Base-by-base conservation (phyloP, 2,113 vertebrate genomes). In the Rhizomys pruinosus region DNA sequence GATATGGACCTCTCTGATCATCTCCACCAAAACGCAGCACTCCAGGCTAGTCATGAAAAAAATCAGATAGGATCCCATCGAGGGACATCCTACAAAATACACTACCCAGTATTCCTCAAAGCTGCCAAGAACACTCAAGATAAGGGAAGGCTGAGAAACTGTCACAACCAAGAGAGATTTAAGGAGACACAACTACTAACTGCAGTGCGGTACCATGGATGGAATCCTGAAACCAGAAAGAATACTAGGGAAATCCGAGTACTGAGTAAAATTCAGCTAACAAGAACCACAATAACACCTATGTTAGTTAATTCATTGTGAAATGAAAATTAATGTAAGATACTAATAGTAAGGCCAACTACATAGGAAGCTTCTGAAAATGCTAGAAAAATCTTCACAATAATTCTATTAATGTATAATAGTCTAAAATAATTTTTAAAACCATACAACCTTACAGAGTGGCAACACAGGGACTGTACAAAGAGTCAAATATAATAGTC, bases 351-450 rank as follows among this genome's bases (percentile, higher is more conserved):
- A 77, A 16, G n/a, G 23, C 7, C 20, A 74, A 59, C 11, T 76
- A 64, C 4, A 13, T 66, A 7, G 64, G 37, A 9, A 66, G 10
- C 52, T n/a, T 72, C 37, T 27, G 4, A 61, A n/a, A 94, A 89
- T n/a, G n/a, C 23, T 88, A 55, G 20, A 57, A 66, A 64, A 86
- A 82, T 59, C 34, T 71, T 80, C 44, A 72, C 3, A 37, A 63
- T 82, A 61, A 80, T 80, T 76, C 27, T 42, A 5, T n/a, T 73
- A 81, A 55, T 66, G 6, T 96, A 20, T 69, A 94, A 32, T 63
- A 3, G 57, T 92, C 34, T 92, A 88, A 95, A 95, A 87, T 87
- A 78, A 78, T 42, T 69, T 84, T 68, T 68, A 71, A 17, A 27
- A 55, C 12, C 52, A n/a, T 86, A 91, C 44, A 66, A 91, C 2